phyloP scores from a whole-genome alignment of 1,140 invertebrate genomes.

The Steinernema feltiae region DNA sequence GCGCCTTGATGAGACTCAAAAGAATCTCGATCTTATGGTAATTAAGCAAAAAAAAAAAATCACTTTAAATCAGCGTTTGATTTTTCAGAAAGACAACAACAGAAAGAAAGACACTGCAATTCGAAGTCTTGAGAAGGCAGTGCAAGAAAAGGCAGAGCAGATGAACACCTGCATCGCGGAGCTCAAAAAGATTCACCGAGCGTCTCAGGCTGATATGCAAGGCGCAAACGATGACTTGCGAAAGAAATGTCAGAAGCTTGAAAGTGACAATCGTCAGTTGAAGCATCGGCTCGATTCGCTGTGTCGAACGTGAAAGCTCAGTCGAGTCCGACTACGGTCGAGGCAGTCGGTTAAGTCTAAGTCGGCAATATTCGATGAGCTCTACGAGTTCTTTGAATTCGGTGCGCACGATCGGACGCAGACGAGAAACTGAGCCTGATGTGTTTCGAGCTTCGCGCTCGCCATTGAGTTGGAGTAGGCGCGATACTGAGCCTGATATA shows the following conservation, averaged over 20 bases:
- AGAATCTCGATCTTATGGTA: neutral
- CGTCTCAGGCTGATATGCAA: neutral
- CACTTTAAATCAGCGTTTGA: neutral
- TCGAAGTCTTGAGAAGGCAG: neutral
- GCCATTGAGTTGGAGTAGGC: neutral
- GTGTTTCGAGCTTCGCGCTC: neutral
- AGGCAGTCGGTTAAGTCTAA: neutral
- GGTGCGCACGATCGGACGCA: neutral
- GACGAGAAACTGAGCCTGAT: neutral
- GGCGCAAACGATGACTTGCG: neutral
- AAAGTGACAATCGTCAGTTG: neutral
- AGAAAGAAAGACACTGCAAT: slow-evolving; percentile 5
- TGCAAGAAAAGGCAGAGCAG: neutral
- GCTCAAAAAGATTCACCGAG: neutral
- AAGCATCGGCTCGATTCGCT: neutral
- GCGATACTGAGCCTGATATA: neutral
- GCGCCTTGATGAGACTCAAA: neutral
- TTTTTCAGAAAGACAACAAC: neutral
- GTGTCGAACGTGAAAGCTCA: neutral
- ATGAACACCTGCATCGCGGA: neutral
- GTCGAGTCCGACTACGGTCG: neutral
- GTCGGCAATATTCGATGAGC: neutral
- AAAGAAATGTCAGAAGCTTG: neutral
- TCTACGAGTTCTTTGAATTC: neutral
- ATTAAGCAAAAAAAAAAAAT: neutral